Evolutionary conservation across 2,888 invertebrate species (phyloP).

Genomic region (Polydrusus tereticollis): DNA sequence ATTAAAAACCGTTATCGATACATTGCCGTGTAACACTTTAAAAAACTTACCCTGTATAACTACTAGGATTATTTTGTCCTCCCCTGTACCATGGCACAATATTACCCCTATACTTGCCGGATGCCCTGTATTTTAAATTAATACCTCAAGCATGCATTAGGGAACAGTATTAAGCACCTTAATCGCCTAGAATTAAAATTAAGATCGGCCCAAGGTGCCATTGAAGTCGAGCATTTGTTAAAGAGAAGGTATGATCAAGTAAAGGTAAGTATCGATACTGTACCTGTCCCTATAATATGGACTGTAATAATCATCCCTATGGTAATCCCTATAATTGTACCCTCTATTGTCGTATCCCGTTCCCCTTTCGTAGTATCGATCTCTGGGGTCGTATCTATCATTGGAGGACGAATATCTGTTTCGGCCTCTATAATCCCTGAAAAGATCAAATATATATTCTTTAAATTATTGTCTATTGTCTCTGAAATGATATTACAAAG

Average conservation of each 20-base stretch:
- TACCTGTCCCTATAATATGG: constrained; percentile 40
- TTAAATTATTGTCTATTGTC: neutral
- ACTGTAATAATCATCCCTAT: constrained; percentile 40
- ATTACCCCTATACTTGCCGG: too few relatives aligned
- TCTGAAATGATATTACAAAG: neutral
- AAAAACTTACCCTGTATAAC: too few relatives aligned
- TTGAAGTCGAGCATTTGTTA: too few relatives aligned
- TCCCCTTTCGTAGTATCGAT: constrained; percentile 55
- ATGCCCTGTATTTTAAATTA: too few relatives aligned
- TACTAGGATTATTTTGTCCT: too few relatives aligned
- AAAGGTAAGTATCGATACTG: constrained; percentile 16
- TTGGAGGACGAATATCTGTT: constrained; percentile 41
- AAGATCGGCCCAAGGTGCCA: too few relatives aligned
- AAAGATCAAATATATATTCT: neutral
- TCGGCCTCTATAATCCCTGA: constrained; percentile 58
- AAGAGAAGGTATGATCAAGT: neutral
- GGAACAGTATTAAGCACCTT: too few relatives aligned
- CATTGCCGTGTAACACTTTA: too few relatives aligned
- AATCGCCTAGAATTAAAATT: too few relatives aligned
- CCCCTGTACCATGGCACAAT: too few relatives aligned
- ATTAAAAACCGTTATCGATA: too few relatives aligned
- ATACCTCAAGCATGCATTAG: too few relatives aligned
- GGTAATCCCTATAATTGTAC: constrained; percentile 68
- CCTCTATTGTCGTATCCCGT: constrained; percentile 61
- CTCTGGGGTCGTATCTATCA: constrained; percentile 51